Conservation (phyloP, 2,797 vertebrate genomes). For the Spinibarbus caldwelli region DNA sequence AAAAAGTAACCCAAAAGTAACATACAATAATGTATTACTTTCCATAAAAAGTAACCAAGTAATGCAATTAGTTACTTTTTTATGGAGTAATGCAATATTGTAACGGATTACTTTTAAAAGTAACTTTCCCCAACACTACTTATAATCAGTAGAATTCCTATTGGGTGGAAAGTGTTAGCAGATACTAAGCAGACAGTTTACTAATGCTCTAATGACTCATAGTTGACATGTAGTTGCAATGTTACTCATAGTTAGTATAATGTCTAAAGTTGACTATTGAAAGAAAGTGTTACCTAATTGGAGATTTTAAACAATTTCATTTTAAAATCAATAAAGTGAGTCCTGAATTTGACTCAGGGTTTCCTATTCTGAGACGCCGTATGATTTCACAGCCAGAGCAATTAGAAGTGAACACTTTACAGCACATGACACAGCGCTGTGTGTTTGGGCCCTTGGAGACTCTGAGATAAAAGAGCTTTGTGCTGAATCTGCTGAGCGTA, state of each 20-base stretch:
- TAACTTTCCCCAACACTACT: no score
- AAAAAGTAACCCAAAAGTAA: no score
- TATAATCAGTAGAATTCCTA: not conserved
- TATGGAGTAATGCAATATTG: not conserved
- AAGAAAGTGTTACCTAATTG: not conserved
- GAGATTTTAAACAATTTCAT: not conserved
- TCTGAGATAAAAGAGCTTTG: not conserved
- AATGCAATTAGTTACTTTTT: not conserved
- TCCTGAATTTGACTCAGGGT: not conserved
- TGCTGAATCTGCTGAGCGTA: not conserved
- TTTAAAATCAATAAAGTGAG: not conserved
- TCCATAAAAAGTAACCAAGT: not conserved
- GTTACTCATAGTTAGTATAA: not conserved
- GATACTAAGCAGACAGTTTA: not conserved
- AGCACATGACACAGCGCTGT: not conserved
- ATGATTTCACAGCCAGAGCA: constrained; percentile 14
- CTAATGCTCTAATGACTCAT: not conserved
- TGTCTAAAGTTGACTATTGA: not conserved
- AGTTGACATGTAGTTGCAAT: not conserved
- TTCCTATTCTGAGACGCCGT: not conserved
- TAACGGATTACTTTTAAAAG: not conserved
- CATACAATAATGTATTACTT: not conserved
- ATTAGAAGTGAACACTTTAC: constrained; percentile 9
- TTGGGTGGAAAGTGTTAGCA: not conserved
- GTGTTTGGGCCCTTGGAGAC: not conserved